Evolutionary conservation across 2,888 invertebrate genomes (phyloP).

Genomic region (Uloborus plumipes): DNA sequence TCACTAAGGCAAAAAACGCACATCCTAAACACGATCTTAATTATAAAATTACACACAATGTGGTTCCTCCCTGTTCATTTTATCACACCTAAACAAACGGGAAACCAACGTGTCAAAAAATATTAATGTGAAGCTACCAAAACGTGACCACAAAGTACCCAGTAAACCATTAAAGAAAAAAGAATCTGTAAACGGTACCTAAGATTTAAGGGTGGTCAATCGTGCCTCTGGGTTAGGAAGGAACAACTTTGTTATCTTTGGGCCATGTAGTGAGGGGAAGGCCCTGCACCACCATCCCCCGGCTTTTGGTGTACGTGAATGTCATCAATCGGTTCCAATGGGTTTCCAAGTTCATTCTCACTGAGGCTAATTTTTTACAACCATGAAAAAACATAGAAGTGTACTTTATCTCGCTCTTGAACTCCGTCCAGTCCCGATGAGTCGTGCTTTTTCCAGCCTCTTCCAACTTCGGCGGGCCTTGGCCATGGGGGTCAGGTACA

Average conservation of each 20-base stretch:
- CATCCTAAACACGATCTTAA: constrained; percentile 28
- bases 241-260: constrained; percentile 13
- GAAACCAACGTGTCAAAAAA: constrained; percentile 8
- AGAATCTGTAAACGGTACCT: neutral
- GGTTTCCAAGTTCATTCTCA: constrained; percentile 38
- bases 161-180: constrained; percentile 26
- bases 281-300: constrained; percentile 1
- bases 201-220: neutral
- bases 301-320: constrained; percentile 10
- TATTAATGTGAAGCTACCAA: constrained; percentile 28
- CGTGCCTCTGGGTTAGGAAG: constrained; percentile 27
- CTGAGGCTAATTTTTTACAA: constrained; percentile 6
- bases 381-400: neutral
- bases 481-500: neutral
- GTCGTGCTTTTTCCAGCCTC: constrained; percentile 35
- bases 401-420: constrained; percentile 15
- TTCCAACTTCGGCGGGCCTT: neutral
- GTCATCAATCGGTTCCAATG: constrained; percentile 36
- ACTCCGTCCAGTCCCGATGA: constrained; percentile 8
- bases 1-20: neutral
- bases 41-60: constrained; percentile 39
- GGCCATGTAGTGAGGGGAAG: neutral
- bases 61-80: constrained; percentile 5
- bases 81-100: constrained; percentile 34
- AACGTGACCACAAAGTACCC: constrained; percentile 56